Evolutionary conservation across 2,888 invertebrate species (phyloP), one percentile per base, ranked within the genome.

Genomic region (Elysia crispata): DNA sequence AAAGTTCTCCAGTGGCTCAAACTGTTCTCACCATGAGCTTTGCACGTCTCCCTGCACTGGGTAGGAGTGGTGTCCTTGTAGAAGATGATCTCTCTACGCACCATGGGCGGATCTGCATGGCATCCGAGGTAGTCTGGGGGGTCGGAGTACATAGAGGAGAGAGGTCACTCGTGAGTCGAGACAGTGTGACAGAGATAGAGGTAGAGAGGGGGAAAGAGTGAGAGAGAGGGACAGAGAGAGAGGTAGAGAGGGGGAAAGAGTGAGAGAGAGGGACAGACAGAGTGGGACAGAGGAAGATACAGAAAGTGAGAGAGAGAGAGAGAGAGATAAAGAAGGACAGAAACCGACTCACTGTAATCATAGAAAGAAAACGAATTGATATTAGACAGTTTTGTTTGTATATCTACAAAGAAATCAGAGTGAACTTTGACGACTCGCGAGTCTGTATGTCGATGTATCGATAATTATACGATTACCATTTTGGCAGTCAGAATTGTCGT

Each of bases 21-120:
- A n/a, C n/a, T n/a, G n/a, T n/a, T n/a, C 13, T 8, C 49, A 20
- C 72, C 72, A 49, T 25, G n/a, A 11, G 8, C 11, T n/a, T 73
- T 73, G 30, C 73, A 73, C 6, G 73, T 28, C 73, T 73, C 73
- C 31, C 23, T n/a, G 30, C 73, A 73, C 30, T 73, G 73, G 23
- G n/a, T 23, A 1, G 57, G 5, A 57, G 15, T 41, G n/a, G 57
- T 18, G 30, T 73, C 57, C 30, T 57, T 23, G 30, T 73, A 73
- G 18, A 11, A 13, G 25, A 15, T 28, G 13, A 73, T n/a, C n/a
- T 41, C 41, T 49, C 50, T 33, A 23, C 8, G n/a, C 3, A 18
- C 49, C n/a, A 49, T 18, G 13, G 13, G 41, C 57, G 73, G 54
- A 6, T 25, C 8, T 28, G 23, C 5, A 30, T 54, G 57, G 28